Evolutionary conservation across 53 echinoderm and acorn worm genomes (phyloP).

Genomic region (Hippasteria phrygiana): DNA sequence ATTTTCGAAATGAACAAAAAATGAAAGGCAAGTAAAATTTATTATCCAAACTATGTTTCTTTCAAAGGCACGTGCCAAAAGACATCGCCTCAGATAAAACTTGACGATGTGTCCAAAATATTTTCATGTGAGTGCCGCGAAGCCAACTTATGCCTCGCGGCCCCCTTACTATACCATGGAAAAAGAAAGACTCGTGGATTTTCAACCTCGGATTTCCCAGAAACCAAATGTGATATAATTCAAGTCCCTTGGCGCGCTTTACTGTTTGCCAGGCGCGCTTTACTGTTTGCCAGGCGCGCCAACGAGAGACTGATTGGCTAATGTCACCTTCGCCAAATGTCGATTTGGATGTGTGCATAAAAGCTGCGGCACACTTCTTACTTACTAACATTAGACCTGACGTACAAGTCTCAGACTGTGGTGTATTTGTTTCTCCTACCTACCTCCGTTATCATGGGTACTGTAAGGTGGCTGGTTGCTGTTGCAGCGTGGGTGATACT

Average conservation of each 20-base stretch:
- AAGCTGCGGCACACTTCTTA: not conserved
- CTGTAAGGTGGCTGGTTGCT: not conserved
- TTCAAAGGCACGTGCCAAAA: no score
- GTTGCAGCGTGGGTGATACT: constrained; percentile 5
- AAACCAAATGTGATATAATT: not conserved
- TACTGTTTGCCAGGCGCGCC: not conserved
- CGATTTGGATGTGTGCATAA: not conserved
- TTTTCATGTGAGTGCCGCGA: no score
- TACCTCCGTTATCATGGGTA: not conserved
- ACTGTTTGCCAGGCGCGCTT: not conserved
- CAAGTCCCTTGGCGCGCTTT: not conserved
- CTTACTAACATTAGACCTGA: not conserved
- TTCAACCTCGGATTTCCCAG: not conserved
- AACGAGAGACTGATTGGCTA: not conserved
- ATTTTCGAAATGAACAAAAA: no score
- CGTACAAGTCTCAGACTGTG: not conserved
- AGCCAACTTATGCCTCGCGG: not conserved
- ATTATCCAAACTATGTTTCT: no score
- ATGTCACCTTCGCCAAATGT: not conserved
- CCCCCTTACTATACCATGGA: no score
- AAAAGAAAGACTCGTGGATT: not conserved
- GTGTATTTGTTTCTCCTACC: not conserved
- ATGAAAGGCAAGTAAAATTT: no score
- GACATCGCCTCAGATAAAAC: no score
- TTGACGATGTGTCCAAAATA: no score